A percentile compares a stretch with the other conserved stretches of the same genome.
Conservation (phyloP, 1,140 invertebrate species). For the Scaptomyza graminum region DNA sequence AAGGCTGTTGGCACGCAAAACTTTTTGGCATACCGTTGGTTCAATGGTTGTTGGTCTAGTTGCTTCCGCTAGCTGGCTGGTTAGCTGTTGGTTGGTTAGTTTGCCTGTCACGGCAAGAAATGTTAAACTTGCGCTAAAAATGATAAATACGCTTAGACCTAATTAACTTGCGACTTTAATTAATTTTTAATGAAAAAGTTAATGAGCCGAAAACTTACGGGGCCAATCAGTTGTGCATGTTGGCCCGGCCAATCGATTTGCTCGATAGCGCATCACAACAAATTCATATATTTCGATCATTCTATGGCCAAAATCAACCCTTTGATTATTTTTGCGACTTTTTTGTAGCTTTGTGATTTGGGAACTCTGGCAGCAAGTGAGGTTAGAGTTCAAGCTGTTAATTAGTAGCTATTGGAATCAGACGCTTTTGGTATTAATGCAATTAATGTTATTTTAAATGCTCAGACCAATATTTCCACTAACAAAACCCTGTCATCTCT, state of each 20-base stretch:
- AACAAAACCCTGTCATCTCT: no score
- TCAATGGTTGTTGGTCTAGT: slow-evolving; percentile 30
- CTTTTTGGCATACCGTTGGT: slow-evolving; percentile 69
- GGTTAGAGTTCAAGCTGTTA: background rate
- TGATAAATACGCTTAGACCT: slow-evolving; percentile 82
- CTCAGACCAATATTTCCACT: no score
- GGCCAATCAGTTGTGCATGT: slow-evolving; percentile 29
- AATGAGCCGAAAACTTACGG: slow-evolving; percentile 76
- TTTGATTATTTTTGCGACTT: background rate
- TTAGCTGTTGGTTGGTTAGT: slow-evolving; percentile 22
- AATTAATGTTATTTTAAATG: no score
- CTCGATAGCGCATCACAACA: background rate
- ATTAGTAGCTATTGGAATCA: slow-evolving; percentile 2
- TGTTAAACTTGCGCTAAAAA: slow-evolving; percentile 74
- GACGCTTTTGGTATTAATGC: background rate
- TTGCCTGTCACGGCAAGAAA: slow-evolving; percentile 56
- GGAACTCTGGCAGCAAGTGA: background rate
- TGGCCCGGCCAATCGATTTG: slow-evolving; percentile 23
- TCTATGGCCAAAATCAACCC: background rate
- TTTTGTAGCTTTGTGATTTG: background rate
- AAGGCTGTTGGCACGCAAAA: slow-evolving; percentile 53
- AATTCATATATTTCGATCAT: background rate
- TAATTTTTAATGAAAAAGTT: slow-evolving; percentile 82
- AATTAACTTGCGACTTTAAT: slow-evolving; percentile 82
- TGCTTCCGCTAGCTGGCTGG: slow-evolving; percentile 1